Evolutionary conservation across 1,140 invertebrate genomes (phyloP).

Genomic region (Arctopsyche grandis): DNA sequence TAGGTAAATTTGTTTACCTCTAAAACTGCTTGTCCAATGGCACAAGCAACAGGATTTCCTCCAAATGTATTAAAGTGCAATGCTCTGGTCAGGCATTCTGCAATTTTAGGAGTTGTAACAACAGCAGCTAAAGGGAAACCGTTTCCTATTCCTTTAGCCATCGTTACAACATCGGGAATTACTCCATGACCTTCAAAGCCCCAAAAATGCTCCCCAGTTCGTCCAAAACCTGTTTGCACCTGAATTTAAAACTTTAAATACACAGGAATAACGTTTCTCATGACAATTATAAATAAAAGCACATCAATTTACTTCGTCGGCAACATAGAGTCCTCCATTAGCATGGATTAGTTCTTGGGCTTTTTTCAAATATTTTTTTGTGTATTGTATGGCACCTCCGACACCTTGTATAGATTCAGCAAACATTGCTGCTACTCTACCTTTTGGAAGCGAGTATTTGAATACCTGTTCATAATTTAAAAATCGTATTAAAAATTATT

Average conservation of each 20-base stretch:
- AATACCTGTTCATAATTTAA: slow-evolving; percentile 65
- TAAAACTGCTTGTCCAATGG: slow-evolving; percentile 88
- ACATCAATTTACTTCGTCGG: slow-evolving; percentile 87
- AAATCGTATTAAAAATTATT: slow-evolving; percentile 10
- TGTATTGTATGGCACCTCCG: slow-evolving; percentile 91
- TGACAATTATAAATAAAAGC: no score
- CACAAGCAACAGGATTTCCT: slow-evolving; percentile 91
- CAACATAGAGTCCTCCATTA: slow-evolving; percentile 87
- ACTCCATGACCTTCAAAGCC: slow-evolving; percentile 91
- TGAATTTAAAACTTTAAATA: slow-evolving; percentile 56
- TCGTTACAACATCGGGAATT: slow-evolving; percentile 90
- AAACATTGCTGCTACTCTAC: slow-evolving; percentile 86
- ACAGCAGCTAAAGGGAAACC: slow-evolving; percentile 95
- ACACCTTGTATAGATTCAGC: slow-evolving; percentile 96
- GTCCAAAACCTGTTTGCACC: slow-evolving; percentile 96
- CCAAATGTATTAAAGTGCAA: slow-evolving; percentile 96
- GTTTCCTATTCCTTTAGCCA: slow-evolving; percentile 92
- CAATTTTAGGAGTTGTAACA: slow-evolving; percentile 89
- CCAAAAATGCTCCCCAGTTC: slow-evolving; percentile 95
- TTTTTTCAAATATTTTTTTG: slow-evolving; percentile 86
- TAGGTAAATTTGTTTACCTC: slow-evolving; percentile 72
- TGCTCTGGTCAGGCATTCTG: slow-evolving; percentile 77
- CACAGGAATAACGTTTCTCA: no score
- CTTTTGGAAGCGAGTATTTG: slow-evolving; percentile 76
- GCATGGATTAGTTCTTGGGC: slow-evolving; percentile 82